Percentiles rank a stretch among this genome's conserved stretches.
phyloP scores from a whole-genome alignment of 2,113 vertebrate species.

The Indicator maculatus region DNA sequence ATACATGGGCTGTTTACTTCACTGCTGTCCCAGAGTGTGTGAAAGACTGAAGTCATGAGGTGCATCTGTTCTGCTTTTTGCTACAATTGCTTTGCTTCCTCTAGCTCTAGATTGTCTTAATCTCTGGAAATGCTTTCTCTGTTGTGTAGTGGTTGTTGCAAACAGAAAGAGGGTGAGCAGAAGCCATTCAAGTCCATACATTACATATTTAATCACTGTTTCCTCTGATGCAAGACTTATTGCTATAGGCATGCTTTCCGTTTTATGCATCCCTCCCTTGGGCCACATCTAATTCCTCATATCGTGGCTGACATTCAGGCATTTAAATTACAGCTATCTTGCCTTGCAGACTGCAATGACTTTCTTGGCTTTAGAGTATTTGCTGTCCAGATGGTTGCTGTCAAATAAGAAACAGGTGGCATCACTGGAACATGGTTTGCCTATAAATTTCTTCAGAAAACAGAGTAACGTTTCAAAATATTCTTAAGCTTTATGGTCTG shows the following conservation, averaged over 20 bases:
- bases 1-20: not conserved
- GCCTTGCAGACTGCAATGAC: not conserved
- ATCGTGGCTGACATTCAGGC: not conserved
- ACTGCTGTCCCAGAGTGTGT: rapidly evolving
- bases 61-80: not conserved
- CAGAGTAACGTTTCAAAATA: not conserved
- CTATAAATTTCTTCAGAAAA: constrained; percentile 14
- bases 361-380: not conserved
- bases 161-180: not conserved
- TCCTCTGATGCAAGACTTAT: constrained; percentile 4
- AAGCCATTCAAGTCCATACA: not conserved
- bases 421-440: not conserved
- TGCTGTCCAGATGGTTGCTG: constrained; percentile 11
- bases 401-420: constrained; percentile 43
- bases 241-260: constrained; percentile 17
- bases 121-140: not conserved
- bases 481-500: not conserved
- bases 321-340: constrained; percentile 9
- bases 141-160: not conserved
- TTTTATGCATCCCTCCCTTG: not conserved
- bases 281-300: not conserved
- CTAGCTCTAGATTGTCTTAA: not conserved
- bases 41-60: not conserved
- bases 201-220: not conserved
- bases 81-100: not conserved